Evolutionary conservation across 2,888 invertebrate species (phyloP), one percentile per base, ranked within the genome.

Genomic region (Ellobium chinense): DNA sequence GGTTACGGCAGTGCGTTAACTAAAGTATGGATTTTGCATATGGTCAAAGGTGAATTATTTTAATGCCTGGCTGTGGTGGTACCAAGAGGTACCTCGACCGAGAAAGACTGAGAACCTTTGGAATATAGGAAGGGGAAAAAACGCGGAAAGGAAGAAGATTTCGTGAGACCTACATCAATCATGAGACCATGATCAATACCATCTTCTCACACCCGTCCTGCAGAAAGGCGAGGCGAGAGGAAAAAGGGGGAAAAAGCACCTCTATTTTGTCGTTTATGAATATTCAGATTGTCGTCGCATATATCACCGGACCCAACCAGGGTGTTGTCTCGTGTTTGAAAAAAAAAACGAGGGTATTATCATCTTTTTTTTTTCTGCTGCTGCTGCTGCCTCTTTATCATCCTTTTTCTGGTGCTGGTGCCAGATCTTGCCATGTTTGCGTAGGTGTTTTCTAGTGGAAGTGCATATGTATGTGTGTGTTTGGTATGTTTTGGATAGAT

Each of bases 261-360:
- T 21, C 54, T 7, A 24, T 37, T 39, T 68, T 68, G 37, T 39
- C 39, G 46, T 34, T 69, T 21, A 69, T 69, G 69, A 69, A 69
- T 69, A 69, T 69, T 69, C 69, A 29, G 31, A 69, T 54, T 54
- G n/a, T 54, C 29, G 0, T 29, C 31, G 46, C 69, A 29, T 69
- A 14, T 54, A 69, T 69, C 31, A 69, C 39, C 18, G n/a, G n/a
- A n/a, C n/a, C n/a, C n/a, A n/a, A n/a, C 66, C 27, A 34, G 3
- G 1, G 12, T 2, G 27, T 4, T 2, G 24, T 66, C 24, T 37
- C 27, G 18, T 39, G 31, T 1, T 39, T 21, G 24, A 37, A n/a
- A 24, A 66, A 39, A 37, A 21, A 0, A 65, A 7, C 4, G n/a
- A 29, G 29, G 31, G 18, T n/a, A n/a, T n/a, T n/a, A n/a, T n/a